phyloP scores from a whole-genome alignment of 1,140 invertebrate species.

The Macrostomum lignano region DNA sequence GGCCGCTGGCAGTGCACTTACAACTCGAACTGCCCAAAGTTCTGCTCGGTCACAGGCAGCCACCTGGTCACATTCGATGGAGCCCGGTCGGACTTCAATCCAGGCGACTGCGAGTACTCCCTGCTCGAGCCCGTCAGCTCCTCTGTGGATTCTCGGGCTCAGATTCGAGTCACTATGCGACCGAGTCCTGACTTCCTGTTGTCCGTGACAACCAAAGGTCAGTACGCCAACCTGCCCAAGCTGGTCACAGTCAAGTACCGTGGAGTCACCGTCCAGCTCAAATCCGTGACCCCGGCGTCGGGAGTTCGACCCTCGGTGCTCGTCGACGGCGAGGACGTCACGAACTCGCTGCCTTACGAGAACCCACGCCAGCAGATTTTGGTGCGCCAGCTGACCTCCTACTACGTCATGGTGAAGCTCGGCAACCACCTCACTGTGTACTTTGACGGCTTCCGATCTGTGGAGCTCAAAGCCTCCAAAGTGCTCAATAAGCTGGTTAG shows the following conservation, averaged over 20 bases:
- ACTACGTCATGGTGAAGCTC: neutral
- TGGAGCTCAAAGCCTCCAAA: constrained; percentile 2
- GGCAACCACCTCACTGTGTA: neutral
- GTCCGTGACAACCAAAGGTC: neutral
- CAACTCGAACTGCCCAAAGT: neutral
- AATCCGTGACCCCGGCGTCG: neutral
- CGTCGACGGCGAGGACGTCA: constrained; percentile 1
- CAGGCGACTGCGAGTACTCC: constrained; percentile 18
- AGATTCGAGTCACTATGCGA: neutral
- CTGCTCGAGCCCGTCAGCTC: constrained; percentile 6
- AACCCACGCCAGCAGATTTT: neutral
- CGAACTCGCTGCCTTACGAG: neutral
- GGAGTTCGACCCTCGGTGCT: neutral
- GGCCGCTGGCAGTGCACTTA: too few species aligned
- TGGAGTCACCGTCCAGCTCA: neutral
- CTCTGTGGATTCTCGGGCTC: neutral
- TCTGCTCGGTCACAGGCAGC: constrained; percentile 15
- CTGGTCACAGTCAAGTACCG: neutral
- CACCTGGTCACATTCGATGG: constrained; percentile 11
- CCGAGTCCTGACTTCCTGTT: neutral
- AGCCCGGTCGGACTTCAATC: constrained; percentile 9
- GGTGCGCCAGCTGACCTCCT: neutral
- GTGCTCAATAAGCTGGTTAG: too few species aligned
- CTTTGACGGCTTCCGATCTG: neutral
- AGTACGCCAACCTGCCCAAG: neutral